Base-by-base conservation (phyloP, 2,888 invertebrate species). In the Timandra comae region DNA sequence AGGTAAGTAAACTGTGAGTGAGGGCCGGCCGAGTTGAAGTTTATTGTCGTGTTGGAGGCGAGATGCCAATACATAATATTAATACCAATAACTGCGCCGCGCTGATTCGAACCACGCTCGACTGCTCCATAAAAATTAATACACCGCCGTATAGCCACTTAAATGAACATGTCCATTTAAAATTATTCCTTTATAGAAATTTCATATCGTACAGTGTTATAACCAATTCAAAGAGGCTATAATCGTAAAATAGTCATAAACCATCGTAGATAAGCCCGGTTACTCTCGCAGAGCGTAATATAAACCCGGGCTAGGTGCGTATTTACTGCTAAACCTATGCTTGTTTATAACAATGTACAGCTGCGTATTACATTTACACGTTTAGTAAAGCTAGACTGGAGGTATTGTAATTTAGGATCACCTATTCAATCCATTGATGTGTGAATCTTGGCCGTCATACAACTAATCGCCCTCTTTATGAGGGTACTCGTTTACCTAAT, bases 191-290 rank as follows among this genome's bases (percentile, higher is more conserved):
- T 68, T 75, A 77, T 70, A 81, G 73, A 76, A 79, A 71, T 77
- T 81, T 79, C 75, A 84, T 80, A 81, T 80, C 79, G 67, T 68
- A 68, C 67, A 63, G 66, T 69, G 77, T 77, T 74, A 80, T 78
- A 76, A 78, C 73, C 80, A 69, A 79, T 81, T 80, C 78, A 66
- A 67, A 72, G 65, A 63, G 71, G 79, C 74, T 68, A 82, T 82
- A 80, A 80, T 77, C 80, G 75, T 84, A 81, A 82, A 84, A 80
- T 61, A 63, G 63, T 72, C 76, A 62, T 84, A 82, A 81, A 82
- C 65, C 58, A 56, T 66, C 52, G 58, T 49, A 79, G 81, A 80
- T 81, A 80, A 80, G 78, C 67, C 52, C 52, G 64, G 63, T 63
- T 67, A 63, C 69, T 69, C 71, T 68, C 65, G 56, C 63, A 63